Conservation (phyloP, 2,888 invertebrate species). For the Agonum fuliginosum region DNA sequence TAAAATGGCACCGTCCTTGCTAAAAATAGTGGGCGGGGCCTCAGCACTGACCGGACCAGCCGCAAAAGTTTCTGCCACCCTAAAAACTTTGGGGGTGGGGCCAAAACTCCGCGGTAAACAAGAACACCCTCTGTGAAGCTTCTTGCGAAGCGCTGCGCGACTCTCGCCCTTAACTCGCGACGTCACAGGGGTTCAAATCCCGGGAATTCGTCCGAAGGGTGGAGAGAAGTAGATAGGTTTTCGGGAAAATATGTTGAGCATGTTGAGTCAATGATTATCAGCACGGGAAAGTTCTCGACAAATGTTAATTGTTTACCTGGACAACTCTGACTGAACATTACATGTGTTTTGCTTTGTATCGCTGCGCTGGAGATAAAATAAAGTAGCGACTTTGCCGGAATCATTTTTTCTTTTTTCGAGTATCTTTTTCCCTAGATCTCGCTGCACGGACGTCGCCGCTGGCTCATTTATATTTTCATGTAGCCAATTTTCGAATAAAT, state of each 20-base stretch:
- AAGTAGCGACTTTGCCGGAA: constrained; percentile 3
- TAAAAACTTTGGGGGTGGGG: constrained; percentile 69
- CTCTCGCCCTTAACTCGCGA: not conserved
- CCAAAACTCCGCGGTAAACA: constrained; percentile 24
- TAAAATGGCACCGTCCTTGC: constrained; percentile 70
- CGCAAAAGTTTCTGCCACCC: constrained; percentile 73
- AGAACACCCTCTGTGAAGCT: constrained; percentile 24
- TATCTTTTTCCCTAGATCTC: constrained; percentile 6
- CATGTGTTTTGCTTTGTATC: constrained; percentile 51
- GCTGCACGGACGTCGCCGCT: too few species aligned
- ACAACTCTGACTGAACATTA: constrained; percentile 45
- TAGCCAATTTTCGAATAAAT: constrained; percentile 15
- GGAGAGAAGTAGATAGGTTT: constrained; percentile 42
- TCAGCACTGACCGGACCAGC: constrained; percentile 69
- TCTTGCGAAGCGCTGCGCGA: not conserved
- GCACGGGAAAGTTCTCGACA: constrained; percentile 37
- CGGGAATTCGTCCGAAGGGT: not conserved
- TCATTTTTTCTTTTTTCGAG: constrained; percentile 10
- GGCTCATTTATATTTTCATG: constrained; percentile 8
- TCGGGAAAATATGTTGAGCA: constrained; percentile 51
- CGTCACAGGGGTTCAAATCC: not conserved
- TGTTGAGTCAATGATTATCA: constrained; percentile 54
- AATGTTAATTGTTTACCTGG: constrained; percentile 54
- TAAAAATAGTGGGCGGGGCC: constrained; percentile 73
- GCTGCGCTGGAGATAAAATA: constrained; percentile 40